These are phyloP conservation scores for Achroia grisella DNA, from an alignment of 1,140 invertebrate genomes.

Conservation along the genomic window DNA sequence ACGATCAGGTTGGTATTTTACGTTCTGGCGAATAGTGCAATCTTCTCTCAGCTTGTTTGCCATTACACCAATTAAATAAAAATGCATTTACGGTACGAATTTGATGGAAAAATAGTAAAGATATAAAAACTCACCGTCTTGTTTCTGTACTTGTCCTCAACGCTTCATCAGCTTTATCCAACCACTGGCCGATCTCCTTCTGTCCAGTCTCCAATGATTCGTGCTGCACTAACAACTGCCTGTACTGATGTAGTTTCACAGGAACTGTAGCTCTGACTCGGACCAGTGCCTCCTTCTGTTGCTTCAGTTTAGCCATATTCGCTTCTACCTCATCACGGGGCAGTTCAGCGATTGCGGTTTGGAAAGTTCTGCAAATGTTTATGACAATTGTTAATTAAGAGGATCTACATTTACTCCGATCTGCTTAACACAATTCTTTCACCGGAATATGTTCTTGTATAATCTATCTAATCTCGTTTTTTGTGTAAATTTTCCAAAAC, in stretches of 20 bases:
- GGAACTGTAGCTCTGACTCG: constrained; percentile 87
- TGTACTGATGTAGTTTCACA: constrained; percentile 84
- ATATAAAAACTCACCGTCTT: constrained; percentile 33
- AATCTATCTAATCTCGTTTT: no score
- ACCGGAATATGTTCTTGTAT: no score
- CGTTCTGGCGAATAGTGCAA: no score
- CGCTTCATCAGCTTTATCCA: constrained; percentile 86
- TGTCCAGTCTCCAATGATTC: constrained; percentile 92
- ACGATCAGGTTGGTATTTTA: no score
- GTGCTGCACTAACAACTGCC: constrained; percentile 91
- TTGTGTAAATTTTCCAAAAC: no score
- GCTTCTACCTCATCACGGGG: constrained; percentile 91
- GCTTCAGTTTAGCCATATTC: constrained; percentile 92
- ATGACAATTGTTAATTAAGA: no score
- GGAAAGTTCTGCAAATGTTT: no score
- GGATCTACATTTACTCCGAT: no score
- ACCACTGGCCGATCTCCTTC: constrained; percentile 88
- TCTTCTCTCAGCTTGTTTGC: no score
- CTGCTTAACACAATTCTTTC: no score
- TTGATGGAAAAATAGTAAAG: not conserved
- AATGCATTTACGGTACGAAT: no score
- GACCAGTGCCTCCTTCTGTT: constrained; percentile 90
- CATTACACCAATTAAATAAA: no score
- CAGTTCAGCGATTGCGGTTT: constrained; percentile 91
- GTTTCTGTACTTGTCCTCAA: constrained; percentile 60